Evolutionary conservation across 2,888 invertebrate genomes (phyloP).

Genomic region (Mimumesa dahlbomi): DNA sequence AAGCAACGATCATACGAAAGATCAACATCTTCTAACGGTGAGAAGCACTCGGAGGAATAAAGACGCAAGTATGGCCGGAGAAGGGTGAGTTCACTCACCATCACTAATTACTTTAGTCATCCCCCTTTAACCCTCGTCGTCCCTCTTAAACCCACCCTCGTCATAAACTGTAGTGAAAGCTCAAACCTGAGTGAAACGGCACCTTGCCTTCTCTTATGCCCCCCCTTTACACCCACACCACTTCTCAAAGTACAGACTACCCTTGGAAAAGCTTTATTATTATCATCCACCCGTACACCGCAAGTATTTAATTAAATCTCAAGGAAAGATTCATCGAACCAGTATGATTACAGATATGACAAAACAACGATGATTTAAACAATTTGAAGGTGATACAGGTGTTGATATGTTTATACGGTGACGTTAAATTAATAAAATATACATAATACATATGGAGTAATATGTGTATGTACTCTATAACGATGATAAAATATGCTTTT

Average conservation of each 20-base stretch:
- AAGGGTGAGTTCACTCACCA: constrained; percentile 67
- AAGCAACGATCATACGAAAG: constrained; percentile 28
- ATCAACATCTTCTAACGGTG: constrained; percentile 51
- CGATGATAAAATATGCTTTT: too few relatives aligned
- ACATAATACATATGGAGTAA: too few relatives aligned
- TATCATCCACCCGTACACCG: constrained; percentile 64
- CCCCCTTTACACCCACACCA: background rate
- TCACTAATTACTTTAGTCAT: constrained; percentile 75
- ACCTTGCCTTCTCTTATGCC: constrained; percentile 48
- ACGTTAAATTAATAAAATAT: too few relatives aligned
- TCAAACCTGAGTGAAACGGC: constrained; percentile 63
- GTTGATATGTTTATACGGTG: too few relatives aligned
- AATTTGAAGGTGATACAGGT: too few relatives aligned
- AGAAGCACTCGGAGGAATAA: constrained; percentile 55
- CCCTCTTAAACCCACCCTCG: constrained; percentile 68
- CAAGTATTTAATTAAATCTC: constrained; percentile 69
- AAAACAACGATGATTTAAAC: background rate
- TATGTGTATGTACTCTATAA: too few relatives aligned
- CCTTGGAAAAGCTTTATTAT: constrained; percentile 66
- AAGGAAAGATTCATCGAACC: constrained; percentile 62
- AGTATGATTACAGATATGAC: constrained; percentile 38
- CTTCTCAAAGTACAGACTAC: constrained; percentile 61
- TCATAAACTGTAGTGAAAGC: constrained; percentile 69
- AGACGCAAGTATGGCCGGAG: constrained; percentile 31
- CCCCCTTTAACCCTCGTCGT: constrained; percentile 65